These are phyloP conservation scores for Lepeophtheirus nordmannii DNA, from an alignment of 2,888 invertebrate species.

Conservation along the genomic window DNA sequence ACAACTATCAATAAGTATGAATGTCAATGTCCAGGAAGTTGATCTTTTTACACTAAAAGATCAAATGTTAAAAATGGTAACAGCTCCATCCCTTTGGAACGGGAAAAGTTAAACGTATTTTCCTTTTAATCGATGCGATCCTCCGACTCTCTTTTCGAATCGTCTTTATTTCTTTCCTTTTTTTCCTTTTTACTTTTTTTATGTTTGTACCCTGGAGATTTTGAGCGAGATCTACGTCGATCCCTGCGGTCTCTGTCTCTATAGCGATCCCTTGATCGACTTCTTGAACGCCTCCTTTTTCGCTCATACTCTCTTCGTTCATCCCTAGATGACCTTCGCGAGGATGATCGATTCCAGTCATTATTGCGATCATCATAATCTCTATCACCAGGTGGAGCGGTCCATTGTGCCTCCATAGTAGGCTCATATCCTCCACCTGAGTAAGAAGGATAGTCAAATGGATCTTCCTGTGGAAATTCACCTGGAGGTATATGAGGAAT, in stretches of 20 bases:
- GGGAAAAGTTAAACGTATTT: too few species aligned
- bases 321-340: conserved; percentile 14
- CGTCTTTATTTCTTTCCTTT: background rate
- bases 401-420: conserved; percentile 57
- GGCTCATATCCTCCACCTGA: conserved; percentile 44
- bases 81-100: too few species aligned
- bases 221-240: conserved; percentile 39
- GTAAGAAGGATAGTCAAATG: conserved; percentile 1
- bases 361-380: conserved; percentile 11
- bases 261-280: conserved; percentile 18
- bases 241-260: background rate
- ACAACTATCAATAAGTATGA: too few species aligned
- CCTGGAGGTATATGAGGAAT: conserved; percentile 21
- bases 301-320: conserved; percentile 21
- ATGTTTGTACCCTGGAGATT: conserved; percentile 46
- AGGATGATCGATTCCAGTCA: conserved; percentile 5
- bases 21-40: too few species aligned
- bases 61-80: too few species aligned
- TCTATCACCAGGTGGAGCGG: conserved; percentile 32
- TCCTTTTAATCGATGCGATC: conserved; percentile 3
- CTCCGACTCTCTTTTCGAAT: background rate
- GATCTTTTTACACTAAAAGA: too few species aligned
- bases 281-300: conserved; percentile 4
- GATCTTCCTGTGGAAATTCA: conserved; percentile 13
- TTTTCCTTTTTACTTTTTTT: conserved; percentile 47